Evolutionary conservation across 2,888 invertebrate genomes (phyloP).

Genomic region (Amaurobius ferox): DNA sequence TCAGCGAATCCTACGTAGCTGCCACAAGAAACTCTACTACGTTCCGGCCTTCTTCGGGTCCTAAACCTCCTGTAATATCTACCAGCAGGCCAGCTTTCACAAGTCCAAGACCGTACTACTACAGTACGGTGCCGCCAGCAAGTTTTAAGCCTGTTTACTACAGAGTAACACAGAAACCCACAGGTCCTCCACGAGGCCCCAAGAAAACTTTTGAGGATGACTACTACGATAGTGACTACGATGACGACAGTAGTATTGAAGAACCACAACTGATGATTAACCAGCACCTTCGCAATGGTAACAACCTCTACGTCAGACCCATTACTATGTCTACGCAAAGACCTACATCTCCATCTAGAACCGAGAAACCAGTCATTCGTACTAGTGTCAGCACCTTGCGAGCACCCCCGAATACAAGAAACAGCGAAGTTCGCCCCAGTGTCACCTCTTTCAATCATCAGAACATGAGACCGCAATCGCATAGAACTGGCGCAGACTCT

Average conservation of each 20-base stretch:
- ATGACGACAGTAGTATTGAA: constrained; percentile 45
- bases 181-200: not conserved
- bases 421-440: not conserved
- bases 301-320: constrained; percentile 50
- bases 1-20: constrained; percentile 34
- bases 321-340: constrained; percentile 33
- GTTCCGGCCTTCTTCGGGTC: not conserved
- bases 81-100: not conserved
- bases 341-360: constrained; percentile 25
- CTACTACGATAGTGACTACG: constrained; percentile 46
- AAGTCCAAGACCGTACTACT: constrained; percentile 36
- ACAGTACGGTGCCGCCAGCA: constrained; percentile 58
- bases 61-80: not conserved
- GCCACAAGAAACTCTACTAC: constrained; percentile 22
- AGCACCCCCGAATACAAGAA: constrained; percentile 42
- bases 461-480: constrained; percentile 22
- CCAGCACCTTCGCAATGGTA: constrained; percentile 46
- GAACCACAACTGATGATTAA: constrained; percentile 55
- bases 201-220: constrained; percentile 34
- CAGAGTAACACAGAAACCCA: constrained; percentile 25
- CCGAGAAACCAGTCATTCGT: not conserved
- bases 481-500: not conserved
- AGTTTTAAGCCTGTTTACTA: constrained; percentile 57
- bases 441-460: constrained; percentile 27
- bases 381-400: not conserved